Evolutionary conservation across 2,888 invertebrate species (phyloP), one percentile per base, ranked within the genome.

Genomic region (Caenorhabditis sp.): DNA sequence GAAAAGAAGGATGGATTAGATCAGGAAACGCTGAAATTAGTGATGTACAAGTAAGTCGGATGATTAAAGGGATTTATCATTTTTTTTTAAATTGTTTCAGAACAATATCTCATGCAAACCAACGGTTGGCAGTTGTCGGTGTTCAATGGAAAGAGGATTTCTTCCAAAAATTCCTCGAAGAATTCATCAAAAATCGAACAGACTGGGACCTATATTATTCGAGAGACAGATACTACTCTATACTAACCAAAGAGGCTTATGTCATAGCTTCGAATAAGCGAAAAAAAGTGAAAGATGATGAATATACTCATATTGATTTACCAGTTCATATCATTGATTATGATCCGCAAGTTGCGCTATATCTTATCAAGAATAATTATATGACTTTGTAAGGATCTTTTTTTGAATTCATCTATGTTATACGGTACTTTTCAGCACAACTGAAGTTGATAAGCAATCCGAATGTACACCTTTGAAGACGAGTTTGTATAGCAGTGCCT

Each of bases 111-210:
- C 71, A 74, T 31, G 38, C 76, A 20, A 62, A 72, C 31, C 70
- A 73, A 23, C 63, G 80, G 36, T 43, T 83, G 53, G 83, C 82
- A 4, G 75, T 80, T 14, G 80, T 84, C 1, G 84, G 83, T 17
- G 76, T 76, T 14, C 83, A 83, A 63, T 84, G 83, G 83, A 70
- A 69, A 26, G 67, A 71, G 31, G 67, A 77, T 36, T 82, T 62
- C 61, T 67, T 84, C 27, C 74, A 78, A 54, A 61, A 72, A n/a
- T 53, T 78, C n/a, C 80, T 83, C 56, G 68, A 64, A 17, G 76
- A 82, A n/a, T 77, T 76, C 62, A 81, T 76, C 0, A 65, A 50
- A 38, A 54, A 21, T 23, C 70, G 68, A 26, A 59, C 59, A 0
- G 71, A 74, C 38, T 78, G 76, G 78, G 61, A 64, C 4, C 49